A percentile compares a stretch with the other conserved stretches of the same genome.
Conservation (phyloP, 2,888 invertebrate species). For the Tineola bisselliella region DNA sequence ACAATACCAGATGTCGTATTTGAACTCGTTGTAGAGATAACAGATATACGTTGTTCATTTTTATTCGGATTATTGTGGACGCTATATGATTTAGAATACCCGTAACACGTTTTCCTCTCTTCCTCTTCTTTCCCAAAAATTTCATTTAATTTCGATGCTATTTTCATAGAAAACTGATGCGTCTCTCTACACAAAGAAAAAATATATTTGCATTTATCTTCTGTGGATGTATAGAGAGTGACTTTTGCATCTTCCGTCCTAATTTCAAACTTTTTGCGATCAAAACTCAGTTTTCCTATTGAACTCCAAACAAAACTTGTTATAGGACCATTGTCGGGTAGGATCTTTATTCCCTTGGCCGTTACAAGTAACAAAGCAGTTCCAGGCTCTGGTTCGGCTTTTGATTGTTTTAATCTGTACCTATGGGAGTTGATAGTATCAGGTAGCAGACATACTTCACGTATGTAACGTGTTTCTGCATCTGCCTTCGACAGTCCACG, state of each 20-base stretch:
- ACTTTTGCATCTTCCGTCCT: constrained; percentile 88
- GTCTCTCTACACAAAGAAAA: constrained; percentile 89
- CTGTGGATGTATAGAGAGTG: constrained; percentile 89
- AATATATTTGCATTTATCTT: constrained; percentile 93
- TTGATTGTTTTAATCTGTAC: constrained; percentile 82
- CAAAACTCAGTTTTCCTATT: constrained; percentile 94
- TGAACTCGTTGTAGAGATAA: constrained; percentile 94
- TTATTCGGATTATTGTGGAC: constrained; percentile 71
- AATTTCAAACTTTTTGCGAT: constrained; percentile 97
- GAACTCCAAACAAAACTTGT: constrained; percentile 94
- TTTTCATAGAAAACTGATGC: constrained; percentile 95
- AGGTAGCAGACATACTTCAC: constrained; percentile 84
- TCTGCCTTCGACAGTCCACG: constrained; percentile 79
- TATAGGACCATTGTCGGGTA: constrained; percentile 74
- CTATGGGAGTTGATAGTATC: constrained; percentile 91
- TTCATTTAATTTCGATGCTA: constrained; percentile 85
- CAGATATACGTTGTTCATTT: constrained; percentile 85
- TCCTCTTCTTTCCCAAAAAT: constrained; percentile 85
- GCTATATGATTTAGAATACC: constrained; percentile 73
- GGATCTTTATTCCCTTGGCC: constrained; percentile 90
- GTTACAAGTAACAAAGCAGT: constrained; percentile 91
- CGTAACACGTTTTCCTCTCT: constrained; percentile 74
- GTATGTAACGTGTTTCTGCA: constrained; percentile 88
- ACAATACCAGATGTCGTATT: constrained; percentile 97
- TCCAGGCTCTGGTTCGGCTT: constrained; percentile 78